Evolutionary conservation across 1,140 invertebrate genomes (phyloP), one percentile per base, ranked within the genome.

Genomic region (Lepidotrigona ventralis): DNA sequence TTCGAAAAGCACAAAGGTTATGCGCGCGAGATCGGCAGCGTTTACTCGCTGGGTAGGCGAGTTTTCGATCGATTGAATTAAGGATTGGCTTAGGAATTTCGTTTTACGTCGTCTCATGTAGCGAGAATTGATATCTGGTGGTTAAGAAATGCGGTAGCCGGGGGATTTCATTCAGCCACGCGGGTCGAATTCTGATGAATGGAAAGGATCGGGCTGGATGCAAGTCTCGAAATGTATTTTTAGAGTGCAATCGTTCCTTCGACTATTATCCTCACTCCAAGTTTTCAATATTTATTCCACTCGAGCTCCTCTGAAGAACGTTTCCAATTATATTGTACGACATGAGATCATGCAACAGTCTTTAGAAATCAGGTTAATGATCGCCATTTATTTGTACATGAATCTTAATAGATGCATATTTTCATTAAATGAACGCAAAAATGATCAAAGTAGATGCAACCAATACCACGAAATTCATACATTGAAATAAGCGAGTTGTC

Each of bases 181-280:
- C 51, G 71, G 17, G 6, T n/a, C n/a, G 71, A 75, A 75, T 81
- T 66, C 60, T n/a, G 60, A 75, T 75, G 60, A 75, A 56, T 54
- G 23, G 60, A 54, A 29, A 26, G 54, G 69, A 26, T 63, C n/a
- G 33, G 14, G 2, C 11, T 39, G 23, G 46, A 54, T 74, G 51
- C 21, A 4, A 39, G 23, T 2, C 2, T 11, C 4, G 15, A 23
- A 56, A n/a, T 14, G 56, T 21, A 39, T 70, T 69, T 26, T 56
- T n/a, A 12, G 23, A 21, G 63, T 19, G 26, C 23, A 39, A 39
- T 21, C 9, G 1, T 9, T 12, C 39, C 21, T 17, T 66, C 11
- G 0, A 9, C 26, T 8, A 60, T 60, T n/a, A 60, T 26, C 19
- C 19, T 19, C 8, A 54, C 26, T 14, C 3, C 5, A 4, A 46